Base-by-base conservation (phyloP, 2,797 vertebrate species). In the Malacoctenus gilli region DNA sequence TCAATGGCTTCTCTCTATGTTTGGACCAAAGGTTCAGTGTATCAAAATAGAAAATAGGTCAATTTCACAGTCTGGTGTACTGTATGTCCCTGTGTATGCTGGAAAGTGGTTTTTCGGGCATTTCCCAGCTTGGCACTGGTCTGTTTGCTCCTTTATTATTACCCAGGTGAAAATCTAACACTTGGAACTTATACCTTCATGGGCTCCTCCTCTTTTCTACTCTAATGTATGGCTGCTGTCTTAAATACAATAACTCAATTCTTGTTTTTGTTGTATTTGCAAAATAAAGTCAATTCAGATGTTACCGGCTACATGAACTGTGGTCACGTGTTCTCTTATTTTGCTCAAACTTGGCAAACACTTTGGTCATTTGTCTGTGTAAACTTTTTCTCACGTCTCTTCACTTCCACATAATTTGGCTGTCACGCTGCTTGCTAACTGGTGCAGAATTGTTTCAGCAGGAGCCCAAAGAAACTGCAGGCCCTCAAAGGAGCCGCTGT, bases 251-350 rank as follows among this genome's bases (percentile, higher is more conserved):
- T 7, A 31, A 37, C 21, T 39, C 19, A 8, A 8, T 19, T 68
- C 14, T 36, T 47, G 14, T 72, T 60, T 72, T 51, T 70, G n/a
- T 36, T 66, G 15, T 68, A 28, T 57, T 49, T 36, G 31, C 32
- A 39, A 69, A 81, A 83, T 83, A 83, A 79, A 79, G 39, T 70
- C 62, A 9, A 35, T 71, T 58, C 51, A 55, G 40, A 59, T 67
- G 12, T 48, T 57, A 42, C 47, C 22, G 42, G 13, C 31, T 47
- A 22, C 13, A 47, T 41, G 25, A 44, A 22, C 14, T 4, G 4
- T 4, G 1, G 5, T 42, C 19, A 42, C 19, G 14, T 46, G 18
- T 66, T 53, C 19, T 21, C 21, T 48, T 34, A 16, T 59, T 56
- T 16, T n/a, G n/a, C n/a, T 9, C 25, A 28, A 28, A 28, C 25